phyloP scores from a whole-genome alignment of 2,797 vertebrate species.

The Mionectes olivaceus region DNA sequence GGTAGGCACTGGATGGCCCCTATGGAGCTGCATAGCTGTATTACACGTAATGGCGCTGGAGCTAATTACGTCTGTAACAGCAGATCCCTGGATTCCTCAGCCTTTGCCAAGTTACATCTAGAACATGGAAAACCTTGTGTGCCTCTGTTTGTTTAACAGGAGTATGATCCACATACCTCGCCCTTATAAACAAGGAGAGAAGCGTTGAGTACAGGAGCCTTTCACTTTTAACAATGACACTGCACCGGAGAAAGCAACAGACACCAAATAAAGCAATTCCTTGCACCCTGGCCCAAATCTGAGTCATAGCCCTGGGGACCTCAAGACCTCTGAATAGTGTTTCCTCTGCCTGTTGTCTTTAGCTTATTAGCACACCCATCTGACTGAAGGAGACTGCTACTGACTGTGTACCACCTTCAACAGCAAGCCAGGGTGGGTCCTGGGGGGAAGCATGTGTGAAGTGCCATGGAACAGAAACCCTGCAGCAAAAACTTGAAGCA shows the following conservation, averaged over 20 bases:
- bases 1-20: background rate
- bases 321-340: conserved; percentile 18
- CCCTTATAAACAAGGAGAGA: background rate
- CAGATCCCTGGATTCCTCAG: conserved; percentile 4
- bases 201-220: background rate
- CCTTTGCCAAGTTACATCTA: background rate
- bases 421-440: background rate
- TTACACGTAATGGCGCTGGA: background rate
- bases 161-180: background rate
- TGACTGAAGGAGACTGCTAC: background rate
- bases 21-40: background rate
- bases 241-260: background rate
- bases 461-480: background rate
- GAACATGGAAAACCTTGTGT: background rate
- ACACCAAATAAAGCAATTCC: conserved; percentile 63
- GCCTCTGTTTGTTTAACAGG: background rate
- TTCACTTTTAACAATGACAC: conserved; percentile 6
- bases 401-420: background rate
- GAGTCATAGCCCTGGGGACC: conserved; percentile 45
- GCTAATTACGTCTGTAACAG: background rate
- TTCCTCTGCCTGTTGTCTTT: conserved; percentile 52
- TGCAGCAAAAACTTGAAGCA: background rate
- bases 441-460: conserved; percentile 30
- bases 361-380: conserved; percentile 36
- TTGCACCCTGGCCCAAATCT: conserved; percentile 47